phyloP scores from a whole-genome alignment of 1,140 invertebrate species.

The Dendrolimus punctatus region DNA sequence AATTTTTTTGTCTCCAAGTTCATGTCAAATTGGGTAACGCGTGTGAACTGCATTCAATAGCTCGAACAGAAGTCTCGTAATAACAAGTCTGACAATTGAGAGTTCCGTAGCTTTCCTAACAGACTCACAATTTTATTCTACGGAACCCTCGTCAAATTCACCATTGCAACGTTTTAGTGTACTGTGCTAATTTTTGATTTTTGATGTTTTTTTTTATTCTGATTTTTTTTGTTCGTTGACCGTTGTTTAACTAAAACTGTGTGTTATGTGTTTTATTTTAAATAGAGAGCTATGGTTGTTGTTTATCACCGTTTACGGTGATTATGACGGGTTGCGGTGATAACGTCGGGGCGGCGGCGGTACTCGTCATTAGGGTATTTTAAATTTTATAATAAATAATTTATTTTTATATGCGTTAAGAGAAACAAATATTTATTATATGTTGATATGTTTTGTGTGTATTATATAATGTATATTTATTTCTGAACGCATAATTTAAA shows the following conservation, averaged over 20 bases:
- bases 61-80: constrained; percentile 42
- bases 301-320: constrained; percentile 26
- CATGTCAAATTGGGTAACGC: constrained; percentile 34
- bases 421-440: neutral
- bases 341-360: constrained; percentile 45
- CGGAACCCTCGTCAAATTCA: constrained; percentile 55
- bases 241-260: constrained; percentile 63
- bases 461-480: no score
- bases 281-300: constrained; percentile 57
- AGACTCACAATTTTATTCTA: constrained; percentile 30
- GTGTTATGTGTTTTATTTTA: constrained; percentile 60
- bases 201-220: constrained; percentile 28
- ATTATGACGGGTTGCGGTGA: constrained; percentile 14
- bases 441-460: no score
- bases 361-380: constrained; percentile 18
- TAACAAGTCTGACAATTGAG: constrained; percentile 30
- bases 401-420: neutral
- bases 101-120: constrained; percentile 49
- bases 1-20: constrained; percentile 33
- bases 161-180: constrained; percentile 56
- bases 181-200: constrained; percentile 59
- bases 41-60: constrained; percentile 15
- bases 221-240: constrained; percentile 69
- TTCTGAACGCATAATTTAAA: constrained; percentile 1
- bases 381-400: neutral